Base-by-base conservation (phyloP, 2,888 invertebrate species). In the Ennomos fuscantarius region DNA sequence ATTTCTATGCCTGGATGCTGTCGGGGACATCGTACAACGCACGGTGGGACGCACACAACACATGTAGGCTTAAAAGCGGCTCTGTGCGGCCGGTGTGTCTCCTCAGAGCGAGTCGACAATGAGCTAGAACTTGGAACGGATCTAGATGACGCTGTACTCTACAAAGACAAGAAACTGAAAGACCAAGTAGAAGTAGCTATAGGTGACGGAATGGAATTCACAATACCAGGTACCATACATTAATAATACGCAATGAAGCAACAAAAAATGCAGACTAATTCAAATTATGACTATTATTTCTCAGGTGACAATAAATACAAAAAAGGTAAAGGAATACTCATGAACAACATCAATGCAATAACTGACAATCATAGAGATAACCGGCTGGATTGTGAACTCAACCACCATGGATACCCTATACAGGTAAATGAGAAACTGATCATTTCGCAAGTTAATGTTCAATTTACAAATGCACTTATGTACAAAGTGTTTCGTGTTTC, bases 171-270 rank as follows among this genome's bases (percentile, higher is more conserved):
- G 87, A 97, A 97, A 87, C 95, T 96, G 76, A 96, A 97, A 93
- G 96, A 97, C 80, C 96, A 97, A 87, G 94, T 97, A 69, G 97
- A 98, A 93, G 97, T 97, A 66, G 97, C 97, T 63, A 97, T 97
- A 78, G 97, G 97, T 45, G 97, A 97, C 83, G 97, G 97, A 69
- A 97, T 97, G 96, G 97, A 97, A 87, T 97, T 97, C 80, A 97
- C 97, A 49, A 97, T 97, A 92, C 97, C 97, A 87, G 97, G 97
- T 95, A 94, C 72, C 41, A 37, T 24, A 9, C 1, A 13, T n/a
- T 12, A 43, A 36, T n/a, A 8, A 42, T 43, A 10, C 3, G 24
- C 13, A 12, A 31, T 34, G 6, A 6, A 42, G 8, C 44, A 36
- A 9, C 24, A 11, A 8, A 33, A 32, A 31, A 37, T 9, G 34